phyloP scores from a whole-genome alignment of 2,888 invertebrate genomes.

The Cephus sareptanus region DNA sequence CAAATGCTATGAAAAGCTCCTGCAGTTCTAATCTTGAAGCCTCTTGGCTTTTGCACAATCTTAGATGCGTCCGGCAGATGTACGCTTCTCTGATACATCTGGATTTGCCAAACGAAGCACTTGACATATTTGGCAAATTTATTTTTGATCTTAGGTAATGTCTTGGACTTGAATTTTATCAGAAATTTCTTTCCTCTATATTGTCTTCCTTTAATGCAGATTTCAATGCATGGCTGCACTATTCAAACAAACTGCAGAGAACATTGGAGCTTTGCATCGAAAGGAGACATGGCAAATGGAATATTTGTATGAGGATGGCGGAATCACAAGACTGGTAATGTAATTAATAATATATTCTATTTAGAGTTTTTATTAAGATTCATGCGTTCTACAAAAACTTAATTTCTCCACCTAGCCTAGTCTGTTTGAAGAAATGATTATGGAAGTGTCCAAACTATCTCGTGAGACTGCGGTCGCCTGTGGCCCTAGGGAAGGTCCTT shows the following conservation, averaged over 20 bases:
- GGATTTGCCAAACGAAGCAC: conserved; percentile 88
- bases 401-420: conserved; percentile 70
- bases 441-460: conserved; percentile 77
- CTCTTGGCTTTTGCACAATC: conserved; percentile 82
- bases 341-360: conserved; percentile 11
- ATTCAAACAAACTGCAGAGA: conserved; percentile 85
- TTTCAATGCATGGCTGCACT: conserved; percentile 87
- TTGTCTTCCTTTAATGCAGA: conserved; percentile 41
- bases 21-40: conserved; percentile 62
- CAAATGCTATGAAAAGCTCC: conserved; percentile 65
- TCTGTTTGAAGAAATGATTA: conserved; percentile 78
- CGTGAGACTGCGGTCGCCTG: conserved; percentile 78
- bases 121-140: conserved; percentile 85
- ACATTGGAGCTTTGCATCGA: conserved; percentile 76
- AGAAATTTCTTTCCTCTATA: background rate
- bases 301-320: conserved; percentile 85
- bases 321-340: conserved; percentile 83
- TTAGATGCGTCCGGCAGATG: conserved; percentile 83
- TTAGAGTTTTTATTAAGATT: conserved; percentile 6
- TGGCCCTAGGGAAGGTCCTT: conserved; percentile 74
- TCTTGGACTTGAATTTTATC: background rate
- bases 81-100: conserved; percentile 84
- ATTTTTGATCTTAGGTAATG: conserved; percentile 83
- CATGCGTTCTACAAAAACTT: conserved; percentile 7
- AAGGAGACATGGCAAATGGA: conserved; percentile 90